Percentiles rank a stretch among this genome's conserved stretches.
Conservation (phyloP, 2,888 invertebrate species). For the Campoplex capitator region DNA sequence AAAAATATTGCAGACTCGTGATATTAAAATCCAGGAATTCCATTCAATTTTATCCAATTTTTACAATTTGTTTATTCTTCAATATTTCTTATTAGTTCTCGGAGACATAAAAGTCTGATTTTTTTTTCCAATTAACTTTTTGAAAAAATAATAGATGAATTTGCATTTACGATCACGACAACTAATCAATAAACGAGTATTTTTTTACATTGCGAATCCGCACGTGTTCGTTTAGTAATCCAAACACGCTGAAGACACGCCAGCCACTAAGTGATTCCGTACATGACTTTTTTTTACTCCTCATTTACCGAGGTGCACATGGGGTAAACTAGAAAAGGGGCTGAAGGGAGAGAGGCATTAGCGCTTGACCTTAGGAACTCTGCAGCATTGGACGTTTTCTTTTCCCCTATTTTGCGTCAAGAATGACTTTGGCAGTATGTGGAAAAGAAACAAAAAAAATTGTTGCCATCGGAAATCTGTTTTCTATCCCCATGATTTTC, state of each 20-base stretch:
- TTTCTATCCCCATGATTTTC: conserved; percentile 62
- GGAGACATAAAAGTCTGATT: too few species aligned
- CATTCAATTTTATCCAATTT: too few species aligned
- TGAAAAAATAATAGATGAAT: not conserved
- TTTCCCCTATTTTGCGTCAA: conserved; percentile 42
- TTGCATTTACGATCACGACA: not conserved
- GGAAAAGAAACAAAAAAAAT: conserved; percentile 74
- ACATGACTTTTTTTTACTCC: conserved; percentile 69
- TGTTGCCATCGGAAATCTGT: conserved; percentile 81
- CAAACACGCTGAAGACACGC: conserved; percentile 73
- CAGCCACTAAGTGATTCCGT: conserved; percentile 66
- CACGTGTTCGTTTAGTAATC: conserved; percentile 56
- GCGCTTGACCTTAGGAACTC: conserved; percentile 58
- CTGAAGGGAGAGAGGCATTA: conserved; percentile 58
- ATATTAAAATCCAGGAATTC: too few species aligned
- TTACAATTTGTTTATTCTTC: too few species aligned
- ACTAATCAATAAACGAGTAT: not conserved
- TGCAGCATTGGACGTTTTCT: conserved; percentile 39
- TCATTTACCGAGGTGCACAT: conserved; percentile 39
- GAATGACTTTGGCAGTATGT: conserved; percentile 29
- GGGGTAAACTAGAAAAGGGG: conserved; percentile 40
- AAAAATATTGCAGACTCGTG: too few species aligned
- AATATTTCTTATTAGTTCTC: not conserved
- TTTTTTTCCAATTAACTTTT: not conserved
- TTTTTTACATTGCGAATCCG: not conserved